Conservation (phyloP, 2,888 invertebrate species). For the Chrysopilus asiliformis region DNA sequence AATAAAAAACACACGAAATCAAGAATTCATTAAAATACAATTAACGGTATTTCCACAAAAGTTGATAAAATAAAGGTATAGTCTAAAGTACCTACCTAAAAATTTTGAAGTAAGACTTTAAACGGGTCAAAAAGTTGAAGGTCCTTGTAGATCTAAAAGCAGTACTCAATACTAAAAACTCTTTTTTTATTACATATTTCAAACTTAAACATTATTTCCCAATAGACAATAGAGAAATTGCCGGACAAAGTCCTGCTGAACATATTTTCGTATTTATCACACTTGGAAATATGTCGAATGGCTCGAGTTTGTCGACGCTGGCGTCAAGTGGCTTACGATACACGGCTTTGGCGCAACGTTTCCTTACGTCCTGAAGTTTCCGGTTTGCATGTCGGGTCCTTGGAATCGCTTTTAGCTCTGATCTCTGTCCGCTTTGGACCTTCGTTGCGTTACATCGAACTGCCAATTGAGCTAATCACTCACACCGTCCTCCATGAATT, state of each 20-base stretch:
- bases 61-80: too few species aligned
- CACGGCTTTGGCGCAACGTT: slow-evolving; percentile 88
- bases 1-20: too few species aligned
- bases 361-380: slow-evolving; percentile 94
- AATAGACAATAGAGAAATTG: slow-evolving; percentile 92
- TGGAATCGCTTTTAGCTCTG: slow-evolving; percentile 75
- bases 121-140: too few species aligned
- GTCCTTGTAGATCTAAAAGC: too few species aligned
- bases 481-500: slow-evolving; percentile 94
- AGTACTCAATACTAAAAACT: slow-evolving; percentile 2
- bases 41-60: too few species aligned
- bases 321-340: slow-evolving; percentile 91
- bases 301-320: slow-evolving; percentile 93
- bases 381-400: slow-evolving; percentile 54
- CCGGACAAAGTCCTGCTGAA: slow-evolving; percentile 93
- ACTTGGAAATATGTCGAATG: slow-evolving; percentile 86
- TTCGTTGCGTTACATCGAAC: slow-evolving; percentile 77
- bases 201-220: too few species aligned
- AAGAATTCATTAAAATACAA: too few species aligned
- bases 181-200: slow-evolving; percentile 32
- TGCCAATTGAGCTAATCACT: slow-evolving; percentile 92
- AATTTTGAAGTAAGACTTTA: too few species aligned
- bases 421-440: slow-evolving; percentile 82
- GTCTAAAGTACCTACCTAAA: too few species aligned
- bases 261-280: slow-evolving; percentile 87